Base-by-base conservation (phyloP, 2,888 invertebrate genomes). In the Drosophila suboccidentalis region DNA sequence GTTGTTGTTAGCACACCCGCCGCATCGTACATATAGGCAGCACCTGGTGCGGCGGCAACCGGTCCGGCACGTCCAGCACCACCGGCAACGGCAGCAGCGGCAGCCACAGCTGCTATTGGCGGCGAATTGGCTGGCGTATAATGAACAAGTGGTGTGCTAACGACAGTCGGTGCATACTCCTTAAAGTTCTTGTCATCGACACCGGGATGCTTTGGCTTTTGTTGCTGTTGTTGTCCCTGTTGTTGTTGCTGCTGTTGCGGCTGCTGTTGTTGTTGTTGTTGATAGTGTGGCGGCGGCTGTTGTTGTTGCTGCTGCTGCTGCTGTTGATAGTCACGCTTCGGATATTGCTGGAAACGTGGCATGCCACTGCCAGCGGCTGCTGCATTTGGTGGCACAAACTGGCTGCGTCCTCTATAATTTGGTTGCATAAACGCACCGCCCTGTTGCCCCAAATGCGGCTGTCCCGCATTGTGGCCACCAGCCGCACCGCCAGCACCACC, bases 11-110 rank as follows among this genome's bases (percentile, higher is more conserved):
- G 69, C 43, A 92, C 91, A 17, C 92, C 92, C 39, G 89, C 87
- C n/a, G 92, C 91, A 71, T 92, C 92, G 58, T 92, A 92, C 92
- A 92, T 92, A 54, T 92, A 92, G 63, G 92, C 79, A 22, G 91
- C 72, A 13, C 71, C 80, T 0, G 81, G 78, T n/a, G 85, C 81
- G 1, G 80, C 55, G 0, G 76, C 71, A 53, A 86, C 82, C 55
- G 74, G 72, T 5, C 39, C 39, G 17, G 80, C 82, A 29, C 86
- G 78, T 15, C 86, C 34, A 75, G 62, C 47, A 46, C 78, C 64
- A 72, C 90, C 67, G 3, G 64, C 75, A 9, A 68, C 70, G 29
- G 82, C 82, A 4, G 79, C 82, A 6, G 86, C 86, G 10, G 89
- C 86, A 6, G 88, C 75, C 0, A 80, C 89, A 6, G 87, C 87